Evolutionary conservation across 2,797 vertebrate species (phyloP), one percentile per base, ranked within the genome.

Genomic region (Pangasius larnaudii): DNA sequence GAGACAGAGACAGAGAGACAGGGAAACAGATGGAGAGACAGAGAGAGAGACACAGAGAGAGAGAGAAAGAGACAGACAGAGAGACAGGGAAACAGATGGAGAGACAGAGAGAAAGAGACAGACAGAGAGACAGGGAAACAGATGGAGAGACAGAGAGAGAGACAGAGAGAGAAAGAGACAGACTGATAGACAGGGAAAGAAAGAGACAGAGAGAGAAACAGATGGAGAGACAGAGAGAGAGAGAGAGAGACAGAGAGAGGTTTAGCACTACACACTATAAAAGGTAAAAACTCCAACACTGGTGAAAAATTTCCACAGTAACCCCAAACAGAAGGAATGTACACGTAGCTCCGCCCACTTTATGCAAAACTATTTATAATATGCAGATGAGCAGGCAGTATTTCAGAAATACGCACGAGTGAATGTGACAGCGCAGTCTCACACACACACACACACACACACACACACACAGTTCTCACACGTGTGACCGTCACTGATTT

Each of bases 81-180:
- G 49, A 49, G 46, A 51, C 10, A 51, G 9, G 13, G 0, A 51
- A 11, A 2, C 9, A 51, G 49, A 51, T 0, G 2, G 49, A 11
- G 0, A 51, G 13, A 53, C 2, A 16, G 2, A 53, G 2, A 53
- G 51, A 53, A 0, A 46, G 9, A 92, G 49, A 51, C 6, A 51
- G 49, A 11, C 9, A 51, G 10, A 11, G 49, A 51, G 9, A 11
- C 9, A 51, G 9, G 13, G 0, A 51, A 11, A 2, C 9, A 51
- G 49, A 51, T 0, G 2, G 49, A 11, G 0, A 51, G 13, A 53
- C 2, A 16, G 2, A 53, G 2, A 53, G 51, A 53, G 2, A 46
- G 9, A 92, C 90, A 91, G 89, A 72, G 33, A 6, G 67, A 71
- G 16, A 69, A 0, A 69, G n/a, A 14, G 63, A 33, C 13, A 65